Conservation (phyloP, 2,888 invertebrate species). For the Sycophila texana region DNA sequence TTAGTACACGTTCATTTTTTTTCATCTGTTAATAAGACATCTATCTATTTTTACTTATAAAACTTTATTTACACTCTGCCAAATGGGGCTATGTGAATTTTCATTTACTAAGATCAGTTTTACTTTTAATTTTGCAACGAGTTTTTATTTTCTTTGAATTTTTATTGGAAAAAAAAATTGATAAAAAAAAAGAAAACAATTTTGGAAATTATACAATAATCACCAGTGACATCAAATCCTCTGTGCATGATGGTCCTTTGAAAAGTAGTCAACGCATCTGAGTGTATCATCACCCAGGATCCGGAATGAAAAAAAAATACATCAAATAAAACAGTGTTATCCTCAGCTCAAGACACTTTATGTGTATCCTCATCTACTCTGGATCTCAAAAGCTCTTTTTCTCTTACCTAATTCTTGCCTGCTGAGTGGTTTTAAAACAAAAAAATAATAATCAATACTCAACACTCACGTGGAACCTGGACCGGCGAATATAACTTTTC, state of each 20-base stretch:
- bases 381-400: slow-evolving; percentile 45
- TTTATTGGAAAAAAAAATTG: neutral
- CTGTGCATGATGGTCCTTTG: slow-evolving; percentile 35
- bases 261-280: slow-evolving; percentile 38
- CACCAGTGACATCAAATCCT: slow-evolving; percentile 6
- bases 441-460: slow-evolving; percentile 39
- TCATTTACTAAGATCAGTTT: slow-evolving; percentile 4
- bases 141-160: neutral
- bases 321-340: slow-evolving; percentile 25
- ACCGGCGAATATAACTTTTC: slow-evolving; percentile 3
- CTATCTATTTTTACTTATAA: slow-evolving; percentile 1
- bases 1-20: slow-evolving; percentile 49
- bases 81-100: neutral
- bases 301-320: slow-evolving; percentile 38
- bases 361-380: slow-evolving; percentile 45
- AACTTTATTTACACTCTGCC: neutral
- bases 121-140: neutral
- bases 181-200: too few relatives aligned
- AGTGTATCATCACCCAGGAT: slow-evolving; percentile 41
- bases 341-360: slow-evolving; percentile 45
- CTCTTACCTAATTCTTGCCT: slow-evolving; percentile 66
- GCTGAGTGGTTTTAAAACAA: slow-evolving; percentile 59
- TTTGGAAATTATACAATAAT: neutral
- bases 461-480: neutral
- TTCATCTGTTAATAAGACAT: slow-evolving; percentile 12